Conservation (phyloP, 2,888 invertebrate genomes). For the Tryphoninae sp. region DNA sequence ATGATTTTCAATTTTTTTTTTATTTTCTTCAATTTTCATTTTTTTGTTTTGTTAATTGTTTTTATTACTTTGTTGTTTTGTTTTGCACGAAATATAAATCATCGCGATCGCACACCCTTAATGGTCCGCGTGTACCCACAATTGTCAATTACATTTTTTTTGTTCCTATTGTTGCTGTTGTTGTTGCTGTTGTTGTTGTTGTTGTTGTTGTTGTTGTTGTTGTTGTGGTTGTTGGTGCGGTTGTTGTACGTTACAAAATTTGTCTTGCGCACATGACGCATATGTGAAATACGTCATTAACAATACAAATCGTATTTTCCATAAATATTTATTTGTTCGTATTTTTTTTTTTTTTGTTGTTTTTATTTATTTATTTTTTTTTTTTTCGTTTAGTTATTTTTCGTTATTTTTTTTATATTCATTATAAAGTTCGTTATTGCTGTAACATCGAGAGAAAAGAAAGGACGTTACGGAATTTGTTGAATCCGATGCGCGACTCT, state of each 20-base stretch:
- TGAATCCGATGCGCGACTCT: neutral
- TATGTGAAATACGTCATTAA: conserved; percentile 33
- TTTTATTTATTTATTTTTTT: conserved; percentile 19
- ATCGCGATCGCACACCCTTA: conserved; percentile 25
- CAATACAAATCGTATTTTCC: conserved; percentile 35
- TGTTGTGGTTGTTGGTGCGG: neutral
- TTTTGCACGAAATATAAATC: conserved; percentile 4
- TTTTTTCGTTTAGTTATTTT: conserved; percentile 33
- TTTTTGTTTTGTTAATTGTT: neutral
- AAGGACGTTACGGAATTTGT: too few relatives aligned
- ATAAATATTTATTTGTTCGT: conserved; percentile 58
- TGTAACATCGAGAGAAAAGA: conserved; percentile 57
- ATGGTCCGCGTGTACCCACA: conserved; percentile 54
- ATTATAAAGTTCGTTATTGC: conserved; percentile 61
- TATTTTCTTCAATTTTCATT: too few relatives aligned
- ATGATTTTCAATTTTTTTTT: too few relatives aligned
- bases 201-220: neutral
- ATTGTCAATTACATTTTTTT: conserved; percentile 8
- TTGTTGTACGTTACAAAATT: too few relatives aligned
- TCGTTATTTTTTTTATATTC: conserved; percentile 32
- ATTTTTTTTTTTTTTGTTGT: neutral
- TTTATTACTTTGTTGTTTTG: conserved; percentile 15
- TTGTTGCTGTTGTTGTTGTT: conserved; percentile 2
- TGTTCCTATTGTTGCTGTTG: conserved; percentile 5
- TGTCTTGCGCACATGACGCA: conserved; percentile 11